Conservation (phyloP, 2,113 vertebrate genomes). For the Chlorocebus sabaeus region DNA sequence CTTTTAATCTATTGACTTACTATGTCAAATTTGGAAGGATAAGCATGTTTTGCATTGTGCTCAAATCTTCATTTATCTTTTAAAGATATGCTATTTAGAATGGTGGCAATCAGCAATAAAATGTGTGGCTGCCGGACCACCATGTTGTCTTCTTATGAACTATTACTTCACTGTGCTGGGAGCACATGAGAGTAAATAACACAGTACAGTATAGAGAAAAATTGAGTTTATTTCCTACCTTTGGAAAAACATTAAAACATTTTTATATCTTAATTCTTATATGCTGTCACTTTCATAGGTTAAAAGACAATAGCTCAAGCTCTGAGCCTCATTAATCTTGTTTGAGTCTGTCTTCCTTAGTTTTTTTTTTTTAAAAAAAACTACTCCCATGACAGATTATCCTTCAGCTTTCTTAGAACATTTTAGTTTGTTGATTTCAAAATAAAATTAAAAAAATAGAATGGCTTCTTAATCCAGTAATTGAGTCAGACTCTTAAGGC, state of each 20-base stretch:
- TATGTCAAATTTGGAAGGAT: not conserved
- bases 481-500: not conserved
- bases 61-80: not conserved
- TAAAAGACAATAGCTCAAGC: not conserved
- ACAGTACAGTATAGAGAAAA: not conserved
- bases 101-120: not conserved
- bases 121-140: not conserved
- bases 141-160: not conserved
- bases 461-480: not conserved
- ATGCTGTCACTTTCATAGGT: not conserved
- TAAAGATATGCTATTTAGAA: not conserved
- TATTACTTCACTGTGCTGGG: not conserved
- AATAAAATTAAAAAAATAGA: not conserved
- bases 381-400: not conserved
- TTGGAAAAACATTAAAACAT: not conserved
- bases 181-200: not conserved
- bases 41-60: not conserved
- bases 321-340: not conserved
- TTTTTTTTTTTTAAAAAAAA: rapidly evolving
- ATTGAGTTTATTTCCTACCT: not conserved
- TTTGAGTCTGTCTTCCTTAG: not conserved
- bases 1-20: not conserved
- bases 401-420: not conserved
- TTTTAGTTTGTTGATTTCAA: not conserved
- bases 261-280: not conserved